Evolutionary conservation across 1,140 invertebrate species (phyloP).

Genomic region (Aporrectodea caliginosa): DNA sequence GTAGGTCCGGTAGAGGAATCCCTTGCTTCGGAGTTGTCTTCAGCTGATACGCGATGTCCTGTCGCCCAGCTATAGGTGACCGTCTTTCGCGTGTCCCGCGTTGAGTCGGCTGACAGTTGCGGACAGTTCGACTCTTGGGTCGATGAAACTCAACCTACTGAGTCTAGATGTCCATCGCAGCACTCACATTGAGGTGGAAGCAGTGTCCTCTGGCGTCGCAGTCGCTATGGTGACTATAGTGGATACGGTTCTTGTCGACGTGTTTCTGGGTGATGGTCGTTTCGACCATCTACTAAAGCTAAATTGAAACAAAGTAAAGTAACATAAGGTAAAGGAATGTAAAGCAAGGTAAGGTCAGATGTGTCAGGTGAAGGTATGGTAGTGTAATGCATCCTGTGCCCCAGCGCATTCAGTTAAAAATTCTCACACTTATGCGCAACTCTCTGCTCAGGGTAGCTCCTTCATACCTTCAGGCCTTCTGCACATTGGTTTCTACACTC

Average conservation of each 20-base stretch:
- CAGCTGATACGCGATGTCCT: constrained; percentile 74
- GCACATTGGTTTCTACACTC: no score
- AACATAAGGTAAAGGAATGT: no score
- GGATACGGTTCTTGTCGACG: constrained; percentile 60
- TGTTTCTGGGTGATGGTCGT: constrained; percentile 78
- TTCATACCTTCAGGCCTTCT: no score
- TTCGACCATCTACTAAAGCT: constrained; percentile 77
- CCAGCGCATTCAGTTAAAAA: no score
- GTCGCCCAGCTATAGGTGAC: constrained; percentile 44
- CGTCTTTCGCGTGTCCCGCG: constrained; percentile 69
- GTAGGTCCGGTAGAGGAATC: constrained; percentile 34
- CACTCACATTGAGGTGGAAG: constrained; percentile 74
- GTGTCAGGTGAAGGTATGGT: no score
- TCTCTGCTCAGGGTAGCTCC: no score
- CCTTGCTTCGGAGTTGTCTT: constrained; percentile 66
- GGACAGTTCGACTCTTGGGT: constrained; percentile 67
- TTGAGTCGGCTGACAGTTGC: no score
- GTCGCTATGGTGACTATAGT: constrained; percentile 55
- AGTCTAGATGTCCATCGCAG: constrained; percentile 62
- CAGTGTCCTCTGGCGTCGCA: constrained; percentile 59
- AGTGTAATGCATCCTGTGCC: no score
- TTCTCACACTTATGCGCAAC: no score
- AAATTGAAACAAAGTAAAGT: no score
- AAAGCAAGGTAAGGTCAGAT: no score
- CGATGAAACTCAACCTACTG: constrained; percentile 75